Base-by-base conservation (phyloP, 1,140 invertebrate genomes). In the Saccostrea echinata region DNA sequence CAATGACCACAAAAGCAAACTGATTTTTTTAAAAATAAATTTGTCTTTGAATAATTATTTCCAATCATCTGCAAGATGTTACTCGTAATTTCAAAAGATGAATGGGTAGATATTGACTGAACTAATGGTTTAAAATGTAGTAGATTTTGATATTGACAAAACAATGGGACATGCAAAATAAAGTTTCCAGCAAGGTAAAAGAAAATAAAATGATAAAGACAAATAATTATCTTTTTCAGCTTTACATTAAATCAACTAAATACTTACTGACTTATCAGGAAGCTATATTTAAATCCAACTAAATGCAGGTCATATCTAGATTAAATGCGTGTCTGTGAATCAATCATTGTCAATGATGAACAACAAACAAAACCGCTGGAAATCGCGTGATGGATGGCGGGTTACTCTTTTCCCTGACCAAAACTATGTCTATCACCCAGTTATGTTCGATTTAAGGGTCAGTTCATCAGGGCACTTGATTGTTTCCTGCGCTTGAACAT, bases 291-390 rank as follows among this genome's bases (percentile, higher is more conserved):
- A n/a, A 43, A 8, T 43, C 43, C 9, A 61, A 61, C 43, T 6
- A 21, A 61, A 61, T 61, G 21, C 55, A 61, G 55, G 55, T n/a
- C 55, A n/a, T 43, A 9, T 61, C 55, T 61, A 61, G 55, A 61
- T 61, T 21, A 61, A 61, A 61, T 61, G 55, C 55, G 8, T 61
- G 55, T 61, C 18, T 18, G 55, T 61, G 55, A 61, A 61, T 61
- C 55, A 18, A 61, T 61, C 55, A 61, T 61, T 61, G 55, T 61
- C 55, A 61, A 61, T 61, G n/a, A 61, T 61, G 55, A 61, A 61
- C 55, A 57, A 57, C 21, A 61, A 61, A 18, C 18, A 61, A 61
- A 61, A 61, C 55, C 55, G n/a, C 18, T 3, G 55, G 55, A 61
- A n/a, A 61, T 61, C 55, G 21, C 55, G 21, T 61, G 55, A 61